A percentile compares a stretch with the other conserved stretches of the same genome.
These are phyloP conservation scores for Spodoptera littoralis DNA, from an alignment of 2,888 invertebrate species.

Conservation along the genomic window DNA sequence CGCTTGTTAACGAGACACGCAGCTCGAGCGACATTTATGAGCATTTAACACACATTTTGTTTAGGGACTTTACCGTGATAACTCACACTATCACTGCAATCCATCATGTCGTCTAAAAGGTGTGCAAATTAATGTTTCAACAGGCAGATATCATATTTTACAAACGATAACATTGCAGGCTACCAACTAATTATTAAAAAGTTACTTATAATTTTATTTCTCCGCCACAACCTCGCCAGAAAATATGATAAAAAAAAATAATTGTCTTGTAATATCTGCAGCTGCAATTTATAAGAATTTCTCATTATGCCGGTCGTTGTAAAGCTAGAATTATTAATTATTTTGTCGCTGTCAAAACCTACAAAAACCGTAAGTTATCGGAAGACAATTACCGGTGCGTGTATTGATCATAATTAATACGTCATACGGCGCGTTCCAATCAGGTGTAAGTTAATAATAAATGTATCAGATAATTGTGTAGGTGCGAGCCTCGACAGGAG, in stretches of 20 bases:
- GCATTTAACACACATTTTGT: constrained; percentile 58
- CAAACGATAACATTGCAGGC: no score
- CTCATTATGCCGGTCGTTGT: constrained; percentile 31
- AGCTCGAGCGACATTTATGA: constrained; percentile 68
- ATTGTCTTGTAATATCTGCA: constrained; percentile 22
- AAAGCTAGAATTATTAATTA: constrained; percentile 53
- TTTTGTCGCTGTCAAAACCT: constrained; percentile 51
- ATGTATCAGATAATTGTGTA: constrained; percentile 49
- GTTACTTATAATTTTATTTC: no score
- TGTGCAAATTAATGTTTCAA: no score
- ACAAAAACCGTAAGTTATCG: constrained; percentile 45
- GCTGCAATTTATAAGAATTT: constrained; percentile 41
- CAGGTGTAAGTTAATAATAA: constrained; percentile 55
- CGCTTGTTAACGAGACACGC: constrained; percentile 78
- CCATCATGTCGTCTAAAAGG: neutral
- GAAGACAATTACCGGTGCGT: constrained; percentile 51
- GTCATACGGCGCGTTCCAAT: constrained; percentile 50
- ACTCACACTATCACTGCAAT: constrained; percentile 9
- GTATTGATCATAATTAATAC: constrained; percentile 55
- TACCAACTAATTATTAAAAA: no score
- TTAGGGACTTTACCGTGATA: constrained; percentile 26
- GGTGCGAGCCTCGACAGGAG: constrained; percentile 31
- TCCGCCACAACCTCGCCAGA: no score
- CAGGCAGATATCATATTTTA: no score
- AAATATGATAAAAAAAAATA: constrained; percentile 7